Evolutionary conservation across 2,113 vertebrate species (phyloP).

Genomic region (Nibea albiflora): DNA sequence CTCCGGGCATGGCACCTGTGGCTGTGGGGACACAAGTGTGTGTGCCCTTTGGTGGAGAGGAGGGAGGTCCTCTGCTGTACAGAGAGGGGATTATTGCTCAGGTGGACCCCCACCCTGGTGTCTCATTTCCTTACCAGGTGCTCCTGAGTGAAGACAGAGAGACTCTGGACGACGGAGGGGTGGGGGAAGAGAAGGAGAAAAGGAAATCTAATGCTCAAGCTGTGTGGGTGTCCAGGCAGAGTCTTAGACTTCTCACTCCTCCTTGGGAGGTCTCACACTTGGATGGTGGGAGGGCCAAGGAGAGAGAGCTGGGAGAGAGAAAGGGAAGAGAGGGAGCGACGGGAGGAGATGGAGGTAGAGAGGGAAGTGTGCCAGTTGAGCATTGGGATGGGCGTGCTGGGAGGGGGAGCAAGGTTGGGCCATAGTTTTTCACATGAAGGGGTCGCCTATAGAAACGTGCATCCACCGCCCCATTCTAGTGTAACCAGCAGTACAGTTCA

Average conservation of each 20-base stretch:
- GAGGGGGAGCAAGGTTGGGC: conserved; percentile 52
- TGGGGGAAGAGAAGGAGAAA: conserved; percentile 64
- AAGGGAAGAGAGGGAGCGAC: conserved; percentile 82
- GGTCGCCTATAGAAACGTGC: conserved; percentile 65
- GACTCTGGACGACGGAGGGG: conserved; percentile 33
- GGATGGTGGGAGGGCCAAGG: conserved; percentile 76
- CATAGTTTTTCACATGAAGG: conserved; percentile 72
- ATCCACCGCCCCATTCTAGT: conserved; percentile 64
- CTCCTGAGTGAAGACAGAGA: conserved; percentile 70
- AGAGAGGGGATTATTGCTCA: conserved; percentile 88
- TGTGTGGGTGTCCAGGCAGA: conserved; percentile 88
- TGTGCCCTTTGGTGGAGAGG: conserved; percentile 86
- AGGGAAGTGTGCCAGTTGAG: conserved; percentile 90
- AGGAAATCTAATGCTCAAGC: conserved; percentile 73
- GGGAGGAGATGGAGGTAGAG: conserved; percentile 84
- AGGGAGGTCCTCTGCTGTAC: conserved; percentile 82
- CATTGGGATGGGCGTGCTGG: conserved; percentile 83
- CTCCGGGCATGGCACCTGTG: conserved; percentile 82
- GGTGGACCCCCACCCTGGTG: conserved; percentile 86
- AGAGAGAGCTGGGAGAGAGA: conserved; percentile 80
- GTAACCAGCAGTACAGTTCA: conserved; percentile 37
- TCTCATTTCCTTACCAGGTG: conserved; percentile 90
- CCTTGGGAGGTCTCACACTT: conserved; percentile 86
- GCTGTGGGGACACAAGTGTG: conserved; percentile 86
- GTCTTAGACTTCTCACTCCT: conserved; percentile 87